These are phyloP conservation scores for Centrocercus urophasianus DNA, from an alignment of 2,113 vertebrate species.

Conservation along the genomic window DNA sequence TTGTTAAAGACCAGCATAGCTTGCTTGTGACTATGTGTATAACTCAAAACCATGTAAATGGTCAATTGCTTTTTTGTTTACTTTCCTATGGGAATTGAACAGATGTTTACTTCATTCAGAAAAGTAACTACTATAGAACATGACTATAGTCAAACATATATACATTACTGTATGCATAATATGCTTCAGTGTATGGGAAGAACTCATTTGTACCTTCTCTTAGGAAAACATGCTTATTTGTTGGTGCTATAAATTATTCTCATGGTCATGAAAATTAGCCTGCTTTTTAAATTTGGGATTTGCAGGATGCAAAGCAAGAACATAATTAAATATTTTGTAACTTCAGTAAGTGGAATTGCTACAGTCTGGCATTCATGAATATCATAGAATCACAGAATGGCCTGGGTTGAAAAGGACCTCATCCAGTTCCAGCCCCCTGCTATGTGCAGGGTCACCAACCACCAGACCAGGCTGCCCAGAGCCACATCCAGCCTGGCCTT, in stretches of 20 bases:
- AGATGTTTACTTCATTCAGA: not conserved
- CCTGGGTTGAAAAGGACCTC: too few relatives aligned
- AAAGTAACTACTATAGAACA: not conserved
- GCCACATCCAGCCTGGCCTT: too few relatives aligned
- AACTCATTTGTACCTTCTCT: not conserved
- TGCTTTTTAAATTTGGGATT: not conserved
- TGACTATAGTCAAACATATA: too few relatives aligned
- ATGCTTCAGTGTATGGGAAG: not conserved
- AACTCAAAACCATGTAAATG: not conserved
- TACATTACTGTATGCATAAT: not conserved
- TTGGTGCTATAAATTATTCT: not conserved
- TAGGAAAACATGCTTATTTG: not conserved
- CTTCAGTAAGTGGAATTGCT: not conserved
- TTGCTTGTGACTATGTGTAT: not conserved
- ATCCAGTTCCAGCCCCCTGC: too few relatives aligned
- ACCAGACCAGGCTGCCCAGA: too few relatives aligned
- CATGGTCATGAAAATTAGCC: not conserved
- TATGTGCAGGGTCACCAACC: too few relatives aligned
- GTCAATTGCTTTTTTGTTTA: not conserved
- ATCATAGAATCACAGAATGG: too few relatives aligned
- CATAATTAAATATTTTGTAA: too few relatives aligned
- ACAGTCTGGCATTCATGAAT: not conserved
- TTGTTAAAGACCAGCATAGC: not conserved
- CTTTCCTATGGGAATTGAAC: not conserved
- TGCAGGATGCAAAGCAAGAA: not conserved